Percentiles rank a stretch among this genome's conserved stretches.
These are phyloP conservation scores for Hyperoplus lanceolatus DNA, from an alignment of 2,797 vertebrate genomes.

Conservation along the genomic window DNA sequence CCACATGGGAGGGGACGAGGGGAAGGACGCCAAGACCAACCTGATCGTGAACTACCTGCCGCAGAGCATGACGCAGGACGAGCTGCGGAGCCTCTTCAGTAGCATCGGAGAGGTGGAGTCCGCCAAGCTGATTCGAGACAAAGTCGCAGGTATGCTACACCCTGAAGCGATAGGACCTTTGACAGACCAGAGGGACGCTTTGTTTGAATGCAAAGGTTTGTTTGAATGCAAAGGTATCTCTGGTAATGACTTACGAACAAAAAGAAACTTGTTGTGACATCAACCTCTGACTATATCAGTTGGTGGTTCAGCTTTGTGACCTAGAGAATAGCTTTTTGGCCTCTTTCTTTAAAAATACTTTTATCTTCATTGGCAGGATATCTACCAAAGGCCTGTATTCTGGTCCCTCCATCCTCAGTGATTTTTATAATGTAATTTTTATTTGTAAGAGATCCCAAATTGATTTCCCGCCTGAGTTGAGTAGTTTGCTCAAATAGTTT, in stretches of 20 bases:
- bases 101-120: constrained; percentile 98
- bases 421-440: constrained; percentile 45
- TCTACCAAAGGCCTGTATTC: constrained; percentile 18
- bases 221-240: constrained; percentile 43
- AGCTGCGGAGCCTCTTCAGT: constrained; percentile 96
- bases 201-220: constrained; percentile 13
- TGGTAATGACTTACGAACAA: constrained; percentile 14
- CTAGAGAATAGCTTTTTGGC: background rate
- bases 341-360: constrained; percentile 5
- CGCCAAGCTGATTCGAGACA: constrained; percentile 97
- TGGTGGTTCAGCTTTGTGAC: constrained; percentile 42
- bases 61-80: constrained; percentile 99
- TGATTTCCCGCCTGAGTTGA: constrained; percentile 42
- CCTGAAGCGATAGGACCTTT: constrained; percentile 32
- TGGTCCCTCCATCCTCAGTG: constrained; percentile 18
- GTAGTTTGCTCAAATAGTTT: constrained; percentile 43
- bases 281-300: constrained; percentile 36
- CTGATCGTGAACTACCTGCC: constrained; percentile 99
- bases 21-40: constrained; percentile 96
- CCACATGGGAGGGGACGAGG: constrained; percentile 96
- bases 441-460: constrained; percentile 29
- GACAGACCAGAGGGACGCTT: constrained; percentile 16
- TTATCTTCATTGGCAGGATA: constrained; percentile 15
- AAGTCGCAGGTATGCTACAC: constrained; percentile 93
- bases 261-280: constrained; percentile 11